Percentiles rank a stretch among this genome's conserved stretches.
phyloP scores from a whole-genome alignment of 2,888 invertebrate species.

The Antitype chi region DNA sequence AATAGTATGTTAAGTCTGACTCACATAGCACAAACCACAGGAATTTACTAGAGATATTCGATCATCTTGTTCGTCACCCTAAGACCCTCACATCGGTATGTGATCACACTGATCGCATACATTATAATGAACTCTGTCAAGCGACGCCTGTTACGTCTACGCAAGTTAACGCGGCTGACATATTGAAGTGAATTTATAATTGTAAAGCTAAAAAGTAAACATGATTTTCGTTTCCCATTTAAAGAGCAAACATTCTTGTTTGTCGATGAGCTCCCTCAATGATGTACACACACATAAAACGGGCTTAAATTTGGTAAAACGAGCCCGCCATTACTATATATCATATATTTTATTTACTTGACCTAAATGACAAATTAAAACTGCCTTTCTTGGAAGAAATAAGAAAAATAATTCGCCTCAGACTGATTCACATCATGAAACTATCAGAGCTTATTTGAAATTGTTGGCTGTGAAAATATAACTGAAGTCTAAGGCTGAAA shows the following conservation, averaged over 20 bases:
- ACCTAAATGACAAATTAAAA: constrained; percentile 57
- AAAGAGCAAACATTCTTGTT: constrained; percentile 78
- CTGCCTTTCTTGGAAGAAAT: constrained; percentile 42
- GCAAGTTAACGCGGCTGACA: constrained; percentile 56
- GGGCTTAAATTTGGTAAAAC: constrained; percentile 68
- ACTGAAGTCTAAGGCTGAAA: constrained; percentile 32
- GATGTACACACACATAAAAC: constrained; percentile 71
- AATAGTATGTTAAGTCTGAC: constrained; percentile 22
- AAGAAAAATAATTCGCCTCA: constrained; percentile 48
- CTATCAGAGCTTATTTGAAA: constrained; percentile 53
- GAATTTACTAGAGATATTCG: constrained; percentile 26
- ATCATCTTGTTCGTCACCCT: constrained; percentile 21
- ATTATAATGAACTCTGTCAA: constrained; percentile 64
- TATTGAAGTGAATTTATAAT: constrained; percentile 74
- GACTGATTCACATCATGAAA: constrained; percentile 50
- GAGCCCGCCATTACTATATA: constrained; percentile 58
- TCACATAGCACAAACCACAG: constrained; percentile 11
- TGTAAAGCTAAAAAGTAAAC: constrained; percentile 80
- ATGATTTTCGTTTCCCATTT: constrained; percentile 80
- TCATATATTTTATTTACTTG: constrained; percentile 46
- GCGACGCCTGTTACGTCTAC: constrained; percentile 52
- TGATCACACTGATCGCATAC: constrained; percentile 46
- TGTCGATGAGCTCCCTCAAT: constrained; percentile 74
- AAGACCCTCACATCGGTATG: constrained; percentile 16
- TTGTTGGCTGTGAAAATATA: constrained; percentile 53